Conservation (phyloP, 2,113 vertebrate species). For the Dolichotis patagonum region DNA sequence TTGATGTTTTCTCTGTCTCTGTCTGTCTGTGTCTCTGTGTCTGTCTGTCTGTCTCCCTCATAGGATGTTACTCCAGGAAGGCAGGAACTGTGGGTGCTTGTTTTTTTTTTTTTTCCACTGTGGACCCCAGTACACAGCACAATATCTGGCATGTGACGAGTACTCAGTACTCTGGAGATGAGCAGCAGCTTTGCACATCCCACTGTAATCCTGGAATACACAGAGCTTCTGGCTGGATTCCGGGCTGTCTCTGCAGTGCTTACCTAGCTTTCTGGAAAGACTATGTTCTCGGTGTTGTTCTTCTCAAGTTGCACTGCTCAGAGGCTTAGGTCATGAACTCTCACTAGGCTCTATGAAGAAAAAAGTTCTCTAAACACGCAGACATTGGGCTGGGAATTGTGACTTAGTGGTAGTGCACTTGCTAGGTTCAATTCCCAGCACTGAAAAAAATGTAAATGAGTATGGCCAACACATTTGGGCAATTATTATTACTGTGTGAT, state of each 20-base stretch:
- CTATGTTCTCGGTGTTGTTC: not conserved
- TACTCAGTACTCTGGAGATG: not conserved
- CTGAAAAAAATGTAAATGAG: not conserved
- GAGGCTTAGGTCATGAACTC: not conserved
- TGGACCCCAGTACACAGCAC: not conserved
- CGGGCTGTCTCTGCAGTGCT: not conserved
- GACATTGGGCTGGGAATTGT: not conserved
- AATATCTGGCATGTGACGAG: too few relatives aligned
- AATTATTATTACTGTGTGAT: constrained; percentile 1
- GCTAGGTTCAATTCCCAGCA: not conserved
- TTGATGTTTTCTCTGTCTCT: too few relatives aligned
- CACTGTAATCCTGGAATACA: not conserved
- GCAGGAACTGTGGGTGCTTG: not conserved
- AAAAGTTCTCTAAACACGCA: not conserved
- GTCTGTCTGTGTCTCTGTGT: too few relatives aligned
- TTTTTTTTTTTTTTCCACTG: not conserved
- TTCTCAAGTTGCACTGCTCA: not conserved
- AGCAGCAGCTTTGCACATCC: not conserved
- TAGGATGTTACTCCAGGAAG: not conserved
- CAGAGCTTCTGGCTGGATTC: not conserved
- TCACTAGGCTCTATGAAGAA: not conserved
- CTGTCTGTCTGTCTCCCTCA: not conserved
- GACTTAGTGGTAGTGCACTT: not conserved
- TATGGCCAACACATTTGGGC: not conserved
- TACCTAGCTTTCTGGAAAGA: not conserved